These are phyloP conservation scores for Halcyon senegalensis DNA, from an alignment of 2,113 vertebrate species.

Conservation along the genomic window DNA sequence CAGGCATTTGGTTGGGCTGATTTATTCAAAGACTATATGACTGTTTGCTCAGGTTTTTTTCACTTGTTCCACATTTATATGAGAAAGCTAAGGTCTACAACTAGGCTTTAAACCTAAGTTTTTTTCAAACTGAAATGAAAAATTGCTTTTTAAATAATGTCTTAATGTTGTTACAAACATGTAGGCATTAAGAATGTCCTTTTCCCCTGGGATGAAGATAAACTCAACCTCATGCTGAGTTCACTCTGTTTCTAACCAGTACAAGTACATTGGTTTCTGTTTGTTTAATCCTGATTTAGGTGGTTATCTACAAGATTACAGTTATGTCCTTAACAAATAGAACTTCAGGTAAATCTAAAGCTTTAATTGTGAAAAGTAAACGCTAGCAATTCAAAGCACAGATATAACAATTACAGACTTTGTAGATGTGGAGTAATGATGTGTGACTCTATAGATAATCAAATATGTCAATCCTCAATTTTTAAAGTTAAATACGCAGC, in stretches of 20 bases:
- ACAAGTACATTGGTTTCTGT: background rate
- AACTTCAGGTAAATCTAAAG: background rate
- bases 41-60: background rate
- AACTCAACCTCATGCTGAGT: background rate
- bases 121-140: background rate
- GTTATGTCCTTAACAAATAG: background rate
- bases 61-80: background rate
- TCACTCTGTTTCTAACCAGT: background rate
- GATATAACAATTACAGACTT: background rate
- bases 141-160: background rate
- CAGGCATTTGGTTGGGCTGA: background rate
- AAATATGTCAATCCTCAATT: background rate
- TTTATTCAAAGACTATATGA: background rate
- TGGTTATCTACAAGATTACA: background rate
- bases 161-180: background rate
- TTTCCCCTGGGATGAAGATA: background rate
- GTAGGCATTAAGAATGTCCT: background rate
- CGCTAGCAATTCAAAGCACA: background rate
- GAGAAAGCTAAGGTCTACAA: background rate
- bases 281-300: background rate
- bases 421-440: background rate
- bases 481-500: background rate
- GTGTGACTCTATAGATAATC: background rate
- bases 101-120: background rate
- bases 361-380: background rate